Evolutionary conservation across 2,797 vertebrate genomes (phyloP).

Genomic region (Carduelis carduelis): DNA sequence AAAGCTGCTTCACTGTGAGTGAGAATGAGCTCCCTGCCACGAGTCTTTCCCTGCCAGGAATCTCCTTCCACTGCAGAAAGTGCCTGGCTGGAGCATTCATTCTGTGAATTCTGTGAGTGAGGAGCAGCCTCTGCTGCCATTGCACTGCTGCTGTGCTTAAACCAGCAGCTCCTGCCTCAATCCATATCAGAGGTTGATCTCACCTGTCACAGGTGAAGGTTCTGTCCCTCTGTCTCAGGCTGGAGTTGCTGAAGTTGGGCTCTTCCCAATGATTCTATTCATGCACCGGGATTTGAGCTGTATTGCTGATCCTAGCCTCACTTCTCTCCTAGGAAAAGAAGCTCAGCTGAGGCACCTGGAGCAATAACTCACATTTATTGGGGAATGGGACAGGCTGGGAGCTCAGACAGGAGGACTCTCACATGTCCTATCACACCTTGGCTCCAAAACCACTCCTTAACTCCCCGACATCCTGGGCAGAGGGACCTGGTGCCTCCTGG

Average conservation of each 20-base stretch:
- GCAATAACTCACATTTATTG: neutral
- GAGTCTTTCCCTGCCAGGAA: neutral
- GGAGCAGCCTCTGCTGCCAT: neutral
- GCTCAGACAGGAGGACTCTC: neutral
- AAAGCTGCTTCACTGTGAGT: neutral
- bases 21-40: neutral
- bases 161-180: neutral
- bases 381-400: neutral
- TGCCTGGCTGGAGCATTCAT: neutral
- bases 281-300: neutral
- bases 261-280: neutral
- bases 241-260: neutral
- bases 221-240: neutral
- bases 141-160: neutral
- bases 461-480: neutral
- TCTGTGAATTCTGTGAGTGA: neutral
- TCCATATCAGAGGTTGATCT: fast-evolving
- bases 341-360: neutral
- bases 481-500: neutral
- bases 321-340: neutral
- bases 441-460: neutral
- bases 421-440: neutral
- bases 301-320: fast-evolving
- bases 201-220: neutral
- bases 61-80: neutral